A percentile compares a stretch with the other conserved stretches of the same genome.
phyloP scores from a whole-genome alignment of 2,797 vertebrate genomes.

The Enteromius radiatus region DNA sequence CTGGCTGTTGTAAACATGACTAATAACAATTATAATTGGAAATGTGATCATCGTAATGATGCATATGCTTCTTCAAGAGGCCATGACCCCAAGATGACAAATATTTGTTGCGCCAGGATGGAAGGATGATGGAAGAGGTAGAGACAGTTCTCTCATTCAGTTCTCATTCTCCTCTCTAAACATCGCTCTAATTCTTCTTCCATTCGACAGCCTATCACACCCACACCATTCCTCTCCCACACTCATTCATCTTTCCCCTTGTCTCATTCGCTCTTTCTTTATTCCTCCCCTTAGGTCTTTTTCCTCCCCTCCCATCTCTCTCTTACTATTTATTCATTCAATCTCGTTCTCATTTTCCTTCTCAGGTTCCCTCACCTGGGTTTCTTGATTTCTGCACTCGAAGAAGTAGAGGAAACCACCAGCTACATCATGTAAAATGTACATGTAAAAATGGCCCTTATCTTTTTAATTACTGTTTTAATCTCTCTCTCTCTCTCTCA shows the following conservation, averaged over 20 bases:
- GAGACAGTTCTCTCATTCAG: conserved; percentile 7
- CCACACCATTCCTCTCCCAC: conserved; percentile 10
- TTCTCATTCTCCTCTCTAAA: conserved; percentile 40
- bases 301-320: not conserved
- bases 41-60: not conserved
- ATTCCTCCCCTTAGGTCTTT: conserved; percentile 26
- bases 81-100: not conserved
- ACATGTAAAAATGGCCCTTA: not conserved
- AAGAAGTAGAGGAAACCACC: not conserved
- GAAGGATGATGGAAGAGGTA: conserved; percentile 17
- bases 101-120: not conserved
- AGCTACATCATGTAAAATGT: no score
- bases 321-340: conserved; percentile 40
- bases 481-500: no score
- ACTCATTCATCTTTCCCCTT: conserved; percentile 15
- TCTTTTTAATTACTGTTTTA: not conserved
- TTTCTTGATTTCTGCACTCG: not conserved
- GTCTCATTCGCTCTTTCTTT: conserved; percentile 27
- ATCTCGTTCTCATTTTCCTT: conserved; percentile 43
- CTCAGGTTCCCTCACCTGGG: conserved; percentile 47
- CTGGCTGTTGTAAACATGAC: not conserved
- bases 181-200: conserved; percentile 21
- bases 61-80: not conserved
- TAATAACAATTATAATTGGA: not conserved
- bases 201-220: conserved; percentile 8